A percentile compares a stretch with the other conserved stretches of the same genome.
Evolutionary conservation across 2,888 invertebrate species (phyloP).

Genomic region (Drosophila lutescens): DNA sequence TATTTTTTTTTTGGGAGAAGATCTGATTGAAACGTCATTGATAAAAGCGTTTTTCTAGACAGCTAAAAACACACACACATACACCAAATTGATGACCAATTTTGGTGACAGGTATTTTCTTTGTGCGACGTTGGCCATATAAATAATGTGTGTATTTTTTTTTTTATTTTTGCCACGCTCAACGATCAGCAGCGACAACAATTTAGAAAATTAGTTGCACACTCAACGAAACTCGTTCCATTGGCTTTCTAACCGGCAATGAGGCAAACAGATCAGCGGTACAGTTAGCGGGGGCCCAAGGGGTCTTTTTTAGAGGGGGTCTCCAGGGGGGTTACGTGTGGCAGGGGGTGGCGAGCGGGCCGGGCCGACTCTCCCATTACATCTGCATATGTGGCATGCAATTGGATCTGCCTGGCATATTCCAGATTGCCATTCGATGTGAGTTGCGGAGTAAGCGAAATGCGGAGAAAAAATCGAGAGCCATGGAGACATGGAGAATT

Average conservation of each 20-base stretch:
- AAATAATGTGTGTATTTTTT: slow-evolving; percentile 15
- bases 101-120: slow-evolving; percentile 20
- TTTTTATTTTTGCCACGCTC: slow-evolving; percentile 41
- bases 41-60: slow-evolving; percentile 7
- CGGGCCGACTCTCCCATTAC: slow-evolving; percentile 29
- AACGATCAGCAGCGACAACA: slow-evolving; percentile 53
- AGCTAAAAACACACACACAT: background rate
- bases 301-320: slow-evolving; percentile 3
- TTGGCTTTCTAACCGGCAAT: slow-evolving; percentile 69
- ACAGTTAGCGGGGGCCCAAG: slow-evolving; percentile 9
- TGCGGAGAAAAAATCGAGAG: slow-evolving; percentile 21
- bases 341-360: slow-evolving; percentile 1
- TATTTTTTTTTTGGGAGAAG: background rate
- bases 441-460: slow-evolving; percentile 24
- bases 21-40: slow-evolving; percentile 10
- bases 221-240: slow-evolving; percentile 73
- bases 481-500: slow-evolving; percentile 1
- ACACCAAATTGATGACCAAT: slow-evolving; percentile 25
- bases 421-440: slow-evolving; percentile 39
- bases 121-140: slow-evolving; percentile 24
- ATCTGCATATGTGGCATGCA: slow-evolving; percentile 46
- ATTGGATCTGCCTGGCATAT: slow-evolving; percentile 40
- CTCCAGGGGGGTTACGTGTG: background rate
- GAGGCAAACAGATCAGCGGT: slow-evolving; percentile 35
- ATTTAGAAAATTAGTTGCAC: slow-evolving; percentile 76